These are phyloP conservation scores for Leucophenga varia DNA, from an alignment of 1,140 invertebrate species.

Conservation along the genomic window DNA sequence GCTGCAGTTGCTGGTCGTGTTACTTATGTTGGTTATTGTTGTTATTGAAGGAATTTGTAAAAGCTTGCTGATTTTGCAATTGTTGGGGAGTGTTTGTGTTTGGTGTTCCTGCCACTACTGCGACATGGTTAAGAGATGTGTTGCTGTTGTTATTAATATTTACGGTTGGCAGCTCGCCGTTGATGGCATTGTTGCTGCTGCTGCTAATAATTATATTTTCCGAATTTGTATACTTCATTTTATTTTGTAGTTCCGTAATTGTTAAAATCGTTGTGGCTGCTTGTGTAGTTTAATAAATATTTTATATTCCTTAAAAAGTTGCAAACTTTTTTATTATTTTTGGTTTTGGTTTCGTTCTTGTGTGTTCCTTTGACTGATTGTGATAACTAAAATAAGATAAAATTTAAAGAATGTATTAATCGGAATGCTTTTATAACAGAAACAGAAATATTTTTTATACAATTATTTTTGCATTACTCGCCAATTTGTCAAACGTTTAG, in stretches of 20 bases:
- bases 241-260: constrained; percentile 22
- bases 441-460: too few species aligned
- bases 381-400: constrained; percentile 26
- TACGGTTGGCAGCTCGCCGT: constrained; percentile 25
- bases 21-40: constrained; percentile 17
- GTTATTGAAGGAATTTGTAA: constrained; percentile 7
- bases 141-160: constrained; percentile 15
- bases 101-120: too few species aligned
- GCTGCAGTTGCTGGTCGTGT: constrained; percentile 4
- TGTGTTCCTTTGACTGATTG: constrained; percentile 17
- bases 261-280: constrained; percentile 15
- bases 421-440: too few species aligned
- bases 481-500: too few species aligned
- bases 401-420: too few species aligned
- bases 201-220: constrained; percentile 3
- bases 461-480: too few species aligned
- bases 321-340: constrained; percentile 14
- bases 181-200: constrained; percentile 26
- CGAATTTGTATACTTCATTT: constrained; percentile 23
- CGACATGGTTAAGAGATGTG: constrained; percentile 12
- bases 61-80: constrained; percentile 25
- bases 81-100: constrained; percentile 8
- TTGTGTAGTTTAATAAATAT: constrained; percentile 13
- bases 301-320: too few species aligned
- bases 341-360: constrained; percentile 24